A percentile compares a stretch with the other conserved stretches of the same genome.
phyloP scores from a whole-genome alignment of 2,888 invertebrate species.

The Drosophila ochracea region DNA sequence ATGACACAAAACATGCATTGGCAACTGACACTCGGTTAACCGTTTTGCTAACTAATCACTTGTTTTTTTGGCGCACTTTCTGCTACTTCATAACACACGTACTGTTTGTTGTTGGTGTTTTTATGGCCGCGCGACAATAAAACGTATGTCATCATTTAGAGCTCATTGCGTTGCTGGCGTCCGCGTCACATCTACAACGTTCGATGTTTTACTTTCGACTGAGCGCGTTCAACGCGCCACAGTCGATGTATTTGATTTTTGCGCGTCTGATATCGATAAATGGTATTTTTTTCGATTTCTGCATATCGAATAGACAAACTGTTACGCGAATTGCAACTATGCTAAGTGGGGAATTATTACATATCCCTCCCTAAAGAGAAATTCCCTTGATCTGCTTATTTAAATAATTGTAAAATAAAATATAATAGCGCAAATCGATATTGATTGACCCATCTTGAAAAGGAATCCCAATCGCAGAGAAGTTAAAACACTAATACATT shows the following conservation, averaged over 20 bases:
- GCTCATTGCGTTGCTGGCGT: neutral
- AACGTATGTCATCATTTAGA: conserved; percentile 20
- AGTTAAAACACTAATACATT: conserved; percentile 3
- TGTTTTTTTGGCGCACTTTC: conserved; percentile 40
- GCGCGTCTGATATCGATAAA: conserved; percentile 38
- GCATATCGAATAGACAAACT: conserved; percentile 1
- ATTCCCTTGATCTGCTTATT: neutral
- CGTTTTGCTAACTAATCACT: conserved; percentile 44
- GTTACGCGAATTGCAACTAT: conserved; percentile 10
- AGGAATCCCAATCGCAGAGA: neutral
- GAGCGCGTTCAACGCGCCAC: conserved; percentile 10
- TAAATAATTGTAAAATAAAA: neutral
- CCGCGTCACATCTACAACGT: conserved; percentile 33
- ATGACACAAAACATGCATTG: conserved; percentile 26
- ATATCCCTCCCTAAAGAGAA: neutral
- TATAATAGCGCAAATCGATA: neutral
- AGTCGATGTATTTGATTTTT: conserved; percentile 31
- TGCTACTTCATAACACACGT: conserved; percentile 19
- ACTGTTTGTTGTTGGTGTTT: conserved; percentile 26
- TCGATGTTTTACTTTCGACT: conserved; percentile 46
- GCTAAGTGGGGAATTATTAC: conserved; percentile 3
- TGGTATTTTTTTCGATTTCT: conserved; percentile 2
- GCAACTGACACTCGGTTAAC: conserved; percentile 31
- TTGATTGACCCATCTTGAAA: neutral
- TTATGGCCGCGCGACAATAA: conserved; percentile 20